Evolutionary conservation across 1,140 invertebrate genomes (phyloP).

Genomic region (Drosophila varians): DNA sequence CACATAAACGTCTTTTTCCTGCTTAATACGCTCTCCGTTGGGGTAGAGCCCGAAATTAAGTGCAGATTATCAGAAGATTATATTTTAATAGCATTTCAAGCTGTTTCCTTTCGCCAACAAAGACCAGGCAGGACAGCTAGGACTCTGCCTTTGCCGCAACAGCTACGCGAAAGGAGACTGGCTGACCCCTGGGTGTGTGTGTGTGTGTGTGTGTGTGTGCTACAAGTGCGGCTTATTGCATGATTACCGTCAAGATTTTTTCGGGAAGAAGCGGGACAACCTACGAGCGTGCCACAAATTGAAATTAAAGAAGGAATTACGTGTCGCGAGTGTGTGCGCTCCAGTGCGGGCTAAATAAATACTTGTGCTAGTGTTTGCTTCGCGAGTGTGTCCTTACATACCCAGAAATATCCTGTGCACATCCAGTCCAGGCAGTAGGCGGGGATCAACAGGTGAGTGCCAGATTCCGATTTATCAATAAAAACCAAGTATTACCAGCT

Average conservation of each 20-base stretch:
- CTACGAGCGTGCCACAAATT: constrained; percentile 63
- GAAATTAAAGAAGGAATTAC: constrained; percentile 67
- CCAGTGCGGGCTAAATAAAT: constrained; percentile 22
- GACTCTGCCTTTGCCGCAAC: neutral
- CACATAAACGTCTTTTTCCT: constrained; percentile 21
- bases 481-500: neutral
- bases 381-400: constrained; percentile 20
- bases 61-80: constrained; percentile 81
- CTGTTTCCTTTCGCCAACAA: constrained; percentile 64
- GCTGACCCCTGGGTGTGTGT: constrained; percentile 32
- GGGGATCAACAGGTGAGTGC: constrained; percentile 54
- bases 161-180: neutral
- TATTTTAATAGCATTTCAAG: constrained; percentile 82
- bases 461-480: constrained; percentile 4
- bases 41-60: constrained; percentile 72
- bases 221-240: constrained; percentile 73
- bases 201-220: constrained; percentile 23
- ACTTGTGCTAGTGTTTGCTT: constrained; percentile 19
- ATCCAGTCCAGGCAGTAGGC: constrained; percentile 2
- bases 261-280: constrained; percentile 48
- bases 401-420: constrained; percentile 45
- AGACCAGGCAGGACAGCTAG: constrained; percentile 3
- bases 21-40: constrained; percentile 13
- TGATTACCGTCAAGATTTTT: constrained; percentile 56
- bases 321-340: constrained; percentile 54